Base-by-base conservation (phyloP, 2,113 vertebrate genomes). In the Illadopsis cleaveri region DNA sequence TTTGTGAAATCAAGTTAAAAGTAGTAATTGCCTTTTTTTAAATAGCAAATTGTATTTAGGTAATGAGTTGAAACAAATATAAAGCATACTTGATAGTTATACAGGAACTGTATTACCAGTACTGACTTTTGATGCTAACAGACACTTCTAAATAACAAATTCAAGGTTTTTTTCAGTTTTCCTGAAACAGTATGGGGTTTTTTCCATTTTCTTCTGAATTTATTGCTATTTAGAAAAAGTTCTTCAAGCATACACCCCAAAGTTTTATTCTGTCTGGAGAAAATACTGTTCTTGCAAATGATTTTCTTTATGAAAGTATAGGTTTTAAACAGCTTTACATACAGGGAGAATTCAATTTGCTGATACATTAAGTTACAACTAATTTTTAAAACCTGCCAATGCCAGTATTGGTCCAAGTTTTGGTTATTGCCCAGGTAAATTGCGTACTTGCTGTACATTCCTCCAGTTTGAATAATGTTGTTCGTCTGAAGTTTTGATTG, bases 21-120 rank as follows among this genome's bases (percentile, higher is more conserved):
- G 92, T 97, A 97, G 90, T 91, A 97, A 95, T 97, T 97, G 93
- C 79, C 51, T 82, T 89, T 92, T 72, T 65, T 57, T 6, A 0
- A 31, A 72, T 90, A 95, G 94, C 80, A 97, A 95, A 97, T 98
- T 97, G 85, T 96, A 93, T 96, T 95, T 96, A 97, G 96, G 78
- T 95, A 97, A 98, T 98, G 95, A 98, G 95, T 96, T 95, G 68
- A 97, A 97, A 97, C 95, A 95, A 81, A 92, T 94, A 56, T 90
- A 70, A 95, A 97, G 72, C 51, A 57, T 90, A 86, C 66, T 94
- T 96, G 81, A 60, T 95, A 90, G 87, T 93, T 95, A 69, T 28
- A 38, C 62, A 93, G 95, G 89, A 97, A 80, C 86, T 81, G 51
- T 89, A 89, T 90, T 97, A 78, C 90, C 38, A 35, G 62, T 97